phyloP scores from a whole-genome alignment of 1,140 invertebrate species.

The Thaumetopoea pityocampa region DNA sequence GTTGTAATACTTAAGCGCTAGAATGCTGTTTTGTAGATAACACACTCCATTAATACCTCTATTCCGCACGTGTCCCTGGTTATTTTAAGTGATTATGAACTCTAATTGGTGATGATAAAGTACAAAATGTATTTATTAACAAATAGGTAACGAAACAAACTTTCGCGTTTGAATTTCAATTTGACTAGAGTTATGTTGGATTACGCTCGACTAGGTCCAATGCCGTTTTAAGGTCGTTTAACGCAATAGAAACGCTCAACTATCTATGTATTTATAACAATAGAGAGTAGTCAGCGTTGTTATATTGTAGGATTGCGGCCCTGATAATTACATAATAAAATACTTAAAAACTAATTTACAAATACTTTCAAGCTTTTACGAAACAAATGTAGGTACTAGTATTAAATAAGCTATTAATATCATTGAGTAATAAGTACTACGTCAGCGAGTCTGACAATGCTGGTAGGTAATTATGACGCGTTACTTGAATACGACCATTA shows the following conservation, averaged over 20 bases:
- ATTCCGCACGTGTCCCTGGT: constrained; percentile 64
- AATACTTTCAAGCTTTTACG: constrained; percentile 40
- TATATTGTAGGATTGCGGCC: constrained; percentile 35
- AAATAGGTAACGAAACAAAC: constrained; percentile 53
- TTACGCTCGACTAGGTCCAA: constrained; percentile 69
- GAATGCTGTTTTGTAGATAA: constrained; percentile 45
- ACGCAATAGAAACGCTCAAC: constrained; percentile 41
- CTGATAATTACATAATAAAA: constrained; percentile 50
- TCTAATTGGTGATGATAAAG: constrained; percentile 26
- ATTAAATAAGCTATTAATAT: too few relatives aligned
- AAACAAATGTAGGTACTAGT: constrained; percentile 27
- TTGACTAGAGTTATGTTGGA: constrained; percentile 62
- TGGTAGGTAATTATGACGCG: too few relatives aligned
- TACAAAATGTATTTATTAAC: constrained; percentile 22
- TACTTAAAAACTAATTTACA: constrained; percentile 48
- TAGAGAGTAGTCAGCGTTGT: constrained; percentile 34
- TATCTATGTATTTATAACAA: constrained; percentile 41
- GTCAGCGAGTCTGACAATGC: too few relatives aligned
- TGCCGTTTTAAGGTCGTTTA: constrained; percentile 74
- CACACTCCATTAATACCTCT: constrained; percentile 72
- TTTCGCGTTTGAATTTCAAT: constrained; percentile 65
- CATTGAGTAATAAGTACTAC: too few relatives aligned
- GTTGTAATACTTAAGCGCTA: constrained; percentile 46
- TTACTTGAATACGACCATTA: too few relatives aligned
- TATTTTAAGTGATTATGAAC: constrained; percentile 36